These are phyloP conservation scores for Synanceia verrucosa DNA, from an alignment of 2,797 vertebrate genomes.

Conservation along the genomic window DNA sequence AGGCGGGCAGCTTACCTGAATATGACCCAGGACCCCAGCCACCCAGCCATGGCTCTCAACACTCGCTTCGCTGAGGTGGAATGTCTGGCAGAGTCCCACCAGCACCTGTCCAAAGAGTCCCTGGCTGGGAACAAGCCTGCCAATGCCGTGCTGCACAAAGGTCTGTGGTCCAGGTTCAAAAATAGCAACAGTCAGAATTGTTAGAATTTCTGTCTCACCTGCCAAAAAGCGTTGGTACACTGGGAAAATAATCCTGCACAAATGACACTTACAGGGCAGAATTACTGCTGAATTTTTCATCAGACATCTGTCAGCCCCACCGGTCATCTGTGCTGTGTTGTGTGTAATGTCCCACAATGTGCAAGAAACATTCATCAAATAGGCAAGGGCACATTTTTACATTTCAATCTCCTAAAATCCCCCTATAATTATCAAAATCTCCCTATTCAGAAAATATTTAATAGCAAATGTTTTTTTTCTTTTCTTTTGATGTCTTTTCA, in stretches of 20 bases:
- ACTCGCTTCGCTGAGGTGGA: slow-evolving; percentile 96
- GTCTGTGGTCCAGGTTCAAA: slow-evolving; percentile 66
- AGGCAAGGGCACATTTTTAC: background rate
- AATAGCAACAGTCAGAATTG: background rate
- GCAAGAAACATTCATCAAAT: slow-evolving; percentile 3
- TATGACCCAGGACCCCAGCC: slow-evolving; percentile 95
- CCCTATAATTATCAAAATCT: background rate
- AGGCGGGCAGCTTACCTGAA: slow-evolving; percentile 95
- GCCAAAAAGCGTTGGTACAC: background rate
- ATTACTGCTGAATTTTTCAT: background rate
- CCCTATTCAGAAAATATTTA: background rate
- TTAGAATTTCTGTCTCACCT: background rate
- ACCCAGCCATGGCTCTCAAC: slow-evolving; percentile 97
- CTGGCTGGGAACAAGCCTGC: slow-evolving; percentile 97
- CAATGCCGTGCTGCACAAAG: slow-evolving; percentile 97
- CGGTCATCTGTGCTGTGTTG: background rate
- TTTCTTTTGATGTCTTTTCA: background rate
- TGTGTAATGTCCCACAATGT: background rate
- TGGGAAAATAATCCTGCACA: background rate
- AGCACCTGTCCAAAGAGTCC: slow-evolving; percentile 98
- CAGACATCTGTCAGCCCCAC: background rate
- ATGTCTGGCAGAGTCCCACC: slow-evolving; percentile 97
- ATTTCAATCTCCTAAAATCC: background rate
- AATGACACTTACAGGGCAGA: background rate
- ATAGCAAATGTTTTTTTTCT: background rate